Evolutionary conservation across 2,888 invertebrate genomes (phyloP).

Genomic region (Strigamia transsilvanica): DNA sequence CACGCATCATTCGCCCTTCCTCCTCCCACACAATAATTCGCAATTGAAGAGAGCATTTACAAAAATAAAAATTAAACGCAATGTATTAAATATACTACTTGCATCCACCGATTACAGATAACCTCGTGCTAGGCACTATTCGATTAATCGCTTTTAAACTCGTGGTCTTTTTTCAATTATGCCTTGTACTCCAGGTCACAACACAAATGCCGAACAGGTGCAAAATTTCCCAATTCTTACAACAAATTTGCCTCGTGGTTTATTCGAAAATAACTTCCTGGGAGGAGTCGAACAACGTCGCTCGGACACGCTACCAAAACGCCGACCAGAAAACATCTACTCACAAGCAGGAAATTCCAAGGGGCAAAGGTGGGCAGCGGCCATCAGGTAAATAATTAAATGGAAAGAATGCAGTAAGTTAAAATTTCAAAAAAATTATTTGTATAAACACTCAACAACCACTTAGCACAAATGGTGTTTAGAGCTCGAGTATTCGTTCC

Average conservation of each 20-base stretch:
- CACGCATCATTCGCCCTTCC: constrained; percentile 31
- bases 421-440: not conserved
- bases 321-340: constrained; percentile 7
- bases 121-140: not conserved
- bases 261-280: constrained; percentile 26
- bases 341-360: constrained; percentile 25
- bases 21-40: not conserved
- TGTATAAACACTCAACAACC: not conserved
- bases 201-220: constrained; percentile 9
- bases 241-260: constrained; percentile 1
- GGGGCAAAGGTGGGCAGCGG: not conserved
- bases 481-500: not conserved
- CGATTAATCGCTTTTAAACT: not conserved
- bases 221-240: not conserved
- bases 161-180: not conserved
- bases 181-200: not conserved
- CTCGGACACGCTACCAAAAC: constrained; percentile 9
- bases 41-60: not conserved
- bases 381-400: not conserved
- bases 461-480: not conserved
- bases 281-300: constrained; percentile 3
- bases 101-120: not conserved
- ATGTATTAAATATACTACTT: not conserved
- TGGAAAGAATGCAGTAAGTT: not conserved
- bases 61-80: not conserved